Conservation (phyloP, 2,113 vertebrate species). For the Eulacestoma nigropectus region DNA sequence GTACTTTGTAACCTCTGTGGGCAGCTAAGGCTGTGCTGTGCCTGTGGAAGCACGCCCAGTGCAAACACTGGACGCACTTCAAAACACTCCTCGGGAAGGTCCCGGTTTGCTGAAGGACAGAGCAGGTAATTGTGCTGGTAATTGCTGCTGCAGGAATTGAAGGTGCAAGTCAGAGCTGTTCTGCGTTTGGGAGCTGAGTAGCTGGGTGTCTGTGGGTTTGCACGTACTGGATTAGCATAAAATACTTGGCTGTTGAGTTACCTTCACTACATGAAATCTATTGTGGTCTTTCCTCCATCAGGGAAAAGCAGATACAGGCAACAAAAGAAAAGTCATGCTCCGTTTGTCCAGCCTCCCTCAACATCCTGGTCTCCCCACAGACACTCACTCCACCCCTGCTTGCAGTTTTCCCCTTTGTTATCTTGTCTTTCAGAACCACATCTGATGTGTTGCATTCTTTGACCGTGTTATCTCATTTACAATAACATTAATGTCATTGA, state of each 20-base stretch:
- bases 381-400: background rate
- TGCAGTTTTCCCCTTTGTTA: background rate
- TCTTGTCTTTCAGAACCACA: background rate
- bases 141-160: background rate
- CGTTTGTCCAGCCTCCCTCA: background rate
- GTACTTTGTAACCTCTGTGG: background rate
- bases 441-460: background rate
- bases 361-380: background rate
- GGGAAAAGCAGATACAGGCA: background rate
- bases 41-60: background rate
- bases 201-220: background rate
- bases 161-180: background rate
- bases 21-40: background rate
- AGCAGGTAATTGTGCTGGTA: background rate
- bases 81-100: background rate
- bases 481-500: background rate
- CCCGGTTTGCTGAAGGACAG: background rate
- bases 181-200: background rate
- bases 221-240: background rate
- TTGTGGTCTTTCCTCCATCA: background rate
- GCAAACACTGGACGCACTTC: background rate
- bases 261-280: background rate
- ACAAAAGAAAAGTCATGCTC: background rate
- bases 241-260: background rate
- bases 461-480: background rate